phyloP scores from a whole-genome alignment of 2,113 vertebrate species.

The Pyrgilauda ruficollis region DNA sequence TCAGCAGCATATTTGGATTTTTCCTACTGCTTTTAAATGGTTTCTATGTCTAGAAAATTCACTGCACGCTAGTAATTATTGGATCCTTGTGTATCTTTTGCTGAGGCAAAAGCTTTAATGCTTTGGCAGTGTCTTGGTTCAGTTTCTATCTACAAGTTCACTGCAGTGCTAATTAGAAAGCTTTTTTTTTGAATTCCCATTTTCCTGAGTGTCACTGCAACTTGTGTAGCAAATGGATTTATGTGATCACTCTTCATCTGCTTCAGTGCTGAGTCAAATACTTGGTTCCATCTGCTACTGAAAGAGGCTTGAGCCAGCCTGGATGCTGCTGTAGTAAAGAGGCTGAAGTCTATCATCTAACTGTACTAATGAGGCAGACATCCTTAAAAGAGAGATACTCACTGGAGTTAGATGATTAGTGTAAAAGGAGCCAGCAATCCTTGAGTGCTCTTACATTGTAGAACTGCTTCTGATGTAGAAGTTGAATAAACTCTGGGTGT shows the following conservation, averaged over 20 bases:
- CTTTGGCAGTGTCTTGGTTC: not conserved
- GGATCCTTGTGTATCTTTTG: not conserved
- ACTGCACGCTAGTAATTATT: not conserved
- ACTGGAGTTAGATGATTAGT: not conserved
- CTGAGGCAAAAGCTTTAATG: not conserved
- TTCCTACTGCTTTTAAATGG: not conserved
- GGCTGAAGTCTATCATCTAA: not conserved
- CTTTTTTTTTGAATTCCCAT: not conserved
- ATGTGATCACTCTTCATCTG: not conserved
- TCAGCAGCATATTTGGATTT: not conserved
- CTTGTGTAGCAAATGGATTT: not conserved
- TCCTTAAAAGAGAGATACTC: not conserved
- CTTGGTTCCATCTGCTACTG: not conserved
- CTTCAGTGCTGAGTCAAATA: not conserved
- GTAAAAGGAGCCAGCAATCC: not conserved
- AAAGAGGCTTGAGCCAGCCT: not conserved
- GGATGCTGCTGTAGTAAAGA: not conserved
- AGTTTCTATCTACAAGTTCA: not conserved
- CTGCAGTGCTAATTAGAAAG: not conserved
- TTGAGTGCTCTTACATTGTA: not conserved
- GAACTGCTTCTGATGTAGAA: not conserved
- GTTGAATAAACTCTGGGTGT: not conserved
- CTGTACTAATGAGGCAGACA: not conserved
- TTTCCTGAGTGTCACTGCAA: not conserved
- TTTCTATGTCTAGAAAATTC: not conserved